A percentile compares a stretch with the other conserved stretches of the same genome.
Conservation (phyloP, 2,797 vertebrate species). For the Sorex maritimensis region DNA sequence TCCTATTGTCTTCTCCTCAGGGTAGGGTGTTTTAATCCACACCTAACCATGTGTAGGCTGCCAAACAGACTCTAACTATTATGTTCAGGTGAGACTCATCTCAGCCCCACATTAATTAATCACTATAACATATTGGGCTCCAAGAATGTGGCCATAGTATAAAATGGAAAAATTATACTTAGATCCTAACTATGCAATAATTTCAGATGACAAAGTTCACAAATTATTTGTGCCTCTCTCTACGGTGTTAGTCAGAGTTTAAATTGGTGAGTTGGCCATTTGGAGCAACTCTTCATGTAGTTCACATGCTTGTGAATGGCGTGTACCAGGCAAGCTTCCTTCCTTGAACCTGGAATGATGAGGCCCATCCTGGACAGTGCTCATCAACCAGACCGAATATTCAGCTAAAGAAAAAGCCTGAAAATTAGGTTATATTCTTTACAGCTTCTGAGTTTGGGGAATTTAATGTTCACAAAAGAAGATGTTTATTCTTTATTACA, state of each 20-base stretch:
- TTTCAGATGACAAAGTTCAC: slow-evolving; percentile 61
- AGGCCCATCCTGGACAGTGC: neutral
- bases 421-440: slow-evolving; percentile 26
- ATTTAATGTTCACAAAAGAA: slow-evolving; percentile 53
- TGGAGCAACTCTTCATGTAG: neutral
- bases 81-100: slow-evolving; percentile 19
- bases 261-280: slow-evolving; percentile 47
- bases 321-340: neutral
- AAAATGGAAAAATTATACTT: neutral
- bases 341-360: slow-evolving; percentile 36
- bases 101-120: slow-evolving; percentile 21
- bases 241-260: neutral
- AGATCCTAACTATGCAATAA: rapidly evolving
- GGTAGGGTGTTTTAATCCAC: slow-evolving; percentile 57
- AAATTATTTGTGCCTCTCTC: slow-evolving; percentile 50
- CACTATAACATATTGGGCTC: neutral
- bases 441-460: slow-evolving; percentile 55
- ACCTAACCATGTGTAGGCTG: slow-evolving; percentile 33
- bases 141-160: neutral
- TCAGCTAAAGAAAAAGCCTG: slow-evolving; percentile 35
- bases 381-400: neutral
- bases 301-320: neutral
- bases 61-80: neutral
- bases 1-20: slow-evolving; percentile 67
- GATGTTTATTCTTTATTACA: slow-evolving; percentile 62